These are phyloP conservation scores for Hassar affinis DNA, from an alignment of 2,113 vertebrate species.

Conservation along the genomic window DNA sequence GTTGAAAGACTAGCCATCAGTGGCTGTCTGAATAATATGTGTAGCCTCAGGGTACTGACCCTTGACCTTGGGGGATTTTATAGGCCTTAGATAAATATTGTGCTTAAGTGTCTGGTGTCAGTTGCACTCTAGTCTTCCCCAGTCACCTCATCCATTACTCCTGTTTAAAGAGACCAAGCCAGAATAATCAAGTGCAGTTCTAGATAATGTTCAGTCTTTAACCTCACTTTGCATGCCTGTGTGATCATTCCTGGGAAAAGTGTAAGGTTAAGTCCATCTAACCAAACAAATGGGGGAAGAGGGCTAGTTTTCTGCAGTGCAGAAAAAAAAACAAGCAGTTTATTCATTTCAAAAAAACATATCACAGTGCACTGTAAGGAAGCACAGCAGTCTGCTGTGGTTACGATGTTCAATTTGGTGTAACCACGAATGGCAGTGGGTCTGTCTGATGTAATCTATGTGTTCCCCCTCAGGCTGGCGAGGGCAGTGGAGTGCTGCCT, in stretches of 20 bases:
- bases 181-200: constrained; percentile 62
- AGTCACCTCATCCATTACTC: constrained; percentile 73
- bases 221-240: constrained; percentile 62
- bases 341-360: background rate
- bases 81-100: constrained; percentile 74
- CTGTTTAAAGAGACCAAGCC: constrained; percentile 66
- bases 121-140: constrained; percentile 63
- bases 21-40: constrained; percentile 58
- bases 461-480: constrained; percentile 76
- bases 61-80: constrained; percentile 69
- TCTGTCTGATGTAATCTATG: background rate
- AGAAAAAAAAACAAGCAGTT: constrained; percentile 9
- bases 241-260: constrained; percentile 28
- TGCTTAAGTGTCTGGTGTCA: constrained; percentile 69
- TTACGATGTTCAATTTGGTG: constrained; percentile 2
- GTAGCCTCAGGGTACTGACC: constrained; percentile 61
- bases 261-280: constrained; percentile 20
- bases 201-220: constrained; percentile 67
- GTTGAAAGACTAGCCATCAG: constrained; percentile 56
- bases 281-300: background rate
- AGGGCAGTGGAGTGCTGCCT: constrained; percentile 66
- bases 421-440: background rate
- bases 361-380: background rate
- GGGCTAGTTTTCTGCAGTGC: constrained; percentile 33
- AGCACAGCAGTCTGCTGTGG: constrained; percentile 3